Evolutionary conservation across 2,888 invertebrate species (phyloP), one percentile per base, ranked within the genome.

Genomic region (Apodemia hepburni): DNA sequence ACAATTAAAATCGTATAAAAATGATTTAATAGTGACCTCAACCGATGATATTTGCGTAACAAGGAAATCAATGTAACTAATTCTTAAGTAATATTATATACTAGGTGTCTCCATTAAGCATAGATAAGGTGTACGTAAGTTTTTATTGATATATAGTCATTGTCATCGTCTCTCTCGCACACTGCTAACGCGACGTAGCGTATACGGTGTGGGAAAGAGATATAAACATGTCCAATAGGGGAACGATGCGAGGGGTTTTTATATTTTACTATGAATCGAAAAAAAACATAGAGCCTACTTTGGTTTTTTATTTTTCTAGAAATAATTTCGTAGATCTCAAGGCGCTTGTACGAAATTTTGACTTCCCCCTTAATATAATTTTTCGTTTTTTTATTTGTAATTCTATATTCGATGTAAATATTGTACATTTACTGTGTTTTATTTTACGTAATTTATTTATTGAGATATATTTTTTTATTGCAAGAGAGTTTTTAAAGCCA

Each of bases 191-290:
- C 66, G 64, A 62, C 65, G 65, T 65, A 60, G 60, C 22, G 62
- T 61, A 51, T 51, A 67, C 69, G 68, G 75, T 68, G 79, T 75
- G 82, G 73, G 78, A 78, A 69, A 62, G 78, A 71, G 78, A 79
- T 70, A 69, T 65, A 66, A 71, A 70, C 66, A 77, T 82, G 90
- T 89, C 90, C 89, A 85, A 85, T 86, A 84, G 87, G 87, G 89
- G 86, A 85, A 82, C 80, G 85, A 81, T 84, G 82, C 76, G 83
- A 83, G 78, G 84, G 81, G 75, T 87, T 89, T 90, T 90, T 84
- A 88, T 89, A 90, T 90, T 89, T 88, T 88, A 89, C 84, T 87
- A 89, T 83, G 86, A 86, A 88, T 86, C 84, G 84, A 85, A 86
- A 84, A 86, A 51, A 27, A 79, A 87, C 84, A 85, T 82, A 84